A percentile compares a stretch with the other conserved stretches of the same genome.
Conservation (phyloP, 2,113 vertebrate species). For the Ciconia maguari region DNA sequence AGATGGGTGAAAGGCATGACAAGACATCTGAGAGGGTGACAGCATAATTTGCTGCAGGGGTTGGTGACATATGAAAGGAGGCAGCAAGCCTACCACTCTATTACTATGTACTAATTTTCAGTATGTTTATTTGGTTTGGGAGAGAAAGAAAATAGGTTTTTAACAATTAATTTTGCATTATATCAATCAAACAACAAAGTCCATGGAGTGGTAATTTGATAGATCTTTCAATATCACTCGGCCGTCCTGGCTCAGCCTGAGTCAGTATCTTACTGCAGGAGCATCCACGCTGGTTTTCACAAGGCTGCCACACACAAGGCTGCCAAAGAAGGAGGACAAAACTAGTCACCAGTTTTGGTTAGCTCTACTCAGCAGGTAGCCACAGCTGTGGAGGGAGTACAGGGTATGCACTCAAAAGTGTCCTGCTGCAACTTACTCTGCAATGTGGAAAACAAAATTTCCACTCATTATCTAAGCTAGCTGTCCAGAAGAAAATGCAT, state of each 20-base stretch:
- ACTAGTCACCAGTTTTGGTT: not conserved
- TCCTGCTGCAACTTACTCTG: not conserved
- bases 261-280: not conserved
- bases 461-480: not conserved
- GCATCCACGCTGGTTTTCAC: not conserved
- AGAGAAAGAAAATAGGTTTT: not conserved
- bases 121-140: not conserved
- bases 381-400: not conserved
- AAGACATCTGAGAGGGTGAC: not conserved
- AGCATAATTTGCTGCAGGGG: not conserved
- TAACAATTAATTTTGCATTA: not conserved
- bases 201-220: not conserved
- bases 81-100: not conserved
- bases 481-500: not conserved
- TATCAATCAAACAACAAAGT: not conserved
- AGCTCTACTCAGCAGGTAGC: not conserved
- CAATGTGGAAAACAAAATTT: not conserved
- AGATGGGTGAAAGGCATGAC: not conserved
- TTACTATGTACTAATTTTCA: not conserved
- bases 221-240: fast-evolving
- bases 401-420: not conserved
- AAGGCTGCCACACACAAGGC: not conserved
- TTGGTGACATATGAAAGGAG: not conserved
- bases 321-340: not conserved
- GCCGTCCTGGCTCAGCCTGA: not conserved